Evolutionary conservation across 2,888 invertebrate species (phyloP).

Genomic region (Cosmia pyralina): DNA sequence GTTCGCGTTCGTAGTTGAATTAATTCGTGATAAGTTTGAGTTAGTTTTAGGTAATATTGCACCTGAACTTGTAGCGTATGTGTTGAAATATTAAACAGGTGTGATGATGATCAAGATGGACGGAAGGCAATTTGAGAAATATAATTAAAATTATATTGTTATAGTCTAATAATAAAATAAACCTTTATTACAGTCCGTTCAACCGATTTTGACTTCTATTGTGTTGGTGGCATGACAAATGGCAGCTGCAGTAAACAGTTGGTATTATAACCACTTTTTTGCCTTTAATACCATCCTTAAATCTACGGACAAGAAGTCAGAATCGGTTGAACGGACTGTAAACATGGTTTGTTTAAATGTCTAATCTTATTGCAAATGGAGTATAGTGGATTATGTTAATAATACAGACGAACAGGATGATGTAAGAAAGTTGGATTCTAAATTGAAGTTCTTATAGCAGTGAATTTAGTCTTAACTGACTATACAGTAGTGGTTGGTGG

Average conservation of each 20-base stretch:
- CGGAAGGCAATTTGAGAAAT: background rate
- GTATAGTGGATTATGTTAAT: background rate
- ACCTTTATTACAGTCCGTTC: too few species aligned
- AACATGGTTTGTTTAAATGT: too few species aligned
- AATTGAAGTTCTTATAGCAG: background rate
- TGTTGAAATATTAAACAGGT: slow-evolving; percentile 36
- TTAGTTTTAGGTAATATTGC: slow-evolving; percentile 50
- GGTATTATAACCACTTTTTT: too few species aligned
- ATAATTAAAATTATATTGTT: background rate
- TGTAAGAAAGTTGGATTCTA: background rate
- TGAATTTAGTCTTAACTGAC: background rate
- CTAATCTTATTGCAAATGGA: too few species aligned
- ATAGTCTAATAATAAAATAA: too few species aligned
- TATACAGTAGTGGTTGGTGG: too few species aligned
- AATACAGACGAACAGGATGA: background rate
- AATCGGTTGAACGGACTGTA: too few species aligned
- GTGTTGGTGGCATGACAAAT: too few species aligned
- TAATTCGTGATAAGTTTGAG: slow-evolving; percentile 66
- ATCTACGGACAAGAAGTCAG: too few species aligned
- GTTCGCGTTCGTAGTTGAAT: slow-evolving; percentile 69
- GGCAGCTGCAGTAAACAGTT: too few species aligned
- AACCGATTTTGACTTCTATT: too few species aligned
- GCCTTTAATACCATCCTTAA: too few species aligned
- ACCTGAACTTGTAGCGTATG: slow-evolving; percentile 30
- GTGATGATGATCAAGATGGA: background rate